Percentiles rank a stretch among this genome's conserved stretches.
These are phyloP conservation scores for Pseudomyrmex sp. DNA, from an alignment of 1,140 invertebrate genomes.

Conservation along the genomic window DNA sequence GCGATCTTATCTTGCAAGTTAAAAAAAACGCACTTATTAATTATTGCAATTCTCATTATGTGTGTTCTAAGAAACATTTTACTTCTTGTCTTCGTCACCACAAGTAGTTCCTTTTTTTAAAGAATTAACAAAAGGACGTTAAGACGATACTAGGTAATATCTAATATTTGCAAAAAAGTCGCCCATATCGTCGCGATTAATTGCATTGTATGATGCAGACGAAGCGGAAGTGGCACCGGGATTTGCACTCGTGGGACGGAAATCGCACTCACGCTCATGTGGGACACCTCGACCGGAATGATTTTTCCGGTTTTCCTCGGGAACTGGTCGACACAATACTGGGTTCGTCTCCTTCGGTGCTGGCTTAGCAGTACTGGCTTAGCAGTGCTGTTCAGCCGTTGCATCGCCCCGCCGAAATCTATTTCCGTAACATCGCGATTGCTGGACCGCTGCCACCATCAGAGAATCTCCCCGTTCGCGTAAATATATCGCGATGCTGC, in stretches of 20 bases:
- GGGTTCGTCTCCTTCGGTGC: slow-evolving; percentile 55
- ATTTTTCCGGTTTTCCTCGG: slow-evolving; percentile 76
- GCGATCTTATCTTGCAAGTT: background rate
- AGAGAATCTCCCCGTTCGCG: slow-evolving; percentile 82
- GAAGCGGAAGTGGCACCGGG: slow-evolving; percentile 35
- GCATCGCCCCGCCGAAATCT: slow-evolving; percentile 76
- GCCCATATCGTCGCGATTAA: background rate
- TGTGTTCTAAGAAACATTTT: too few relatives aligned
- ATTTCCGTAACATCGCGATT: slow-evolving; percentile 78
- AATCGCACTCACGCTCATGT: slow-evolving; percentile 80
- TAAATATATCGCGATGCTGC: slow-evolving; percentile 80
- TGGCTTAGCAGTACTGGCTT: slow-evolving; percentile 30
- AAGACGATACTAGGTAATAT: background rate
- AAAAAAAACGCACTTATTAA: too few relatives aligned
- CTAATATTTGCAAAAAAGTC: background rate
- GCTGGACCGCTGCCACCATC: slow-evolving; percentile 82
- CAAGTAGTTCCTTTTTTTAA: background rate
- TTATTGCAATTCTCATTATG: too few relatives aligned
- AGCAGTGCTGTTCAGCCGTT: slow-evolving; percentile 56
- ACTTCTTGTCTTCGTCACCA: background rate
- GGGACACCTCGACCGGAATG: slow-evolving; percentile 71
- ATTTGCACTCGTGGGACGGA: slow-evolving; percentile 57
- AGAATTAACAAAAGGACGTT: background rate
- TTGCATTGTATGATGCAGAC: background rate
- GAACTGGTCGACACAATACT: slow-evolving; percentile 78